Evolutionary conservation across 1,140 invertebrate genomes (phyloP), one percentile per base, ranked within the genome.

Genomic region (Zaprionus taronus): DNA sequence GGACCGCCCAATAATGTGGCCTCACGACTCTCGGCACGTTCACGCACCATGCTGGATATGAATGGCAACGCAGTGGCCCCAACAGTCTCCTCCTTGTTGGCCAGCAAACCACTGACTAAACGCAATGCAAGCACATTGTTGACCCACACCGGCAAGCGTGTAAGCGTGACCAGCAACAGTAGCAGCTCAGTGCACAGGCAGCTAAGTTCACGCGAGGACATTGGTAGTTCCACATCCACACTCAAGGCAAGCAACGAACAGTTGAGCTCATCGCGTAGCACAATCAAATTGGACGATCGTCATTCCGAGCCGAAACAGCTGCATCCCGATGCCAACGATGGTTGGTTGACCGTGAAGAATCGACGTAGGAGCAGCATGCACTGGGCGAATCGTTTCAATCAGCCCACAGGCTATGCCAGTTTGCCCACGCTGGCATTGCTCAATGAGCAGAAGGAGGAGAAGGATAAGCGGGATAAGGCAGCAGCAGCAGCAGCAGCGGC

Each of bases 271-370:
- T 86, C 87, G 5, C 61, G 77, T 9, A 80, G 65, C 62, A 92
- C 78, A 0, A 26, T 66, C 12, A 82, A 70, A 26, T 22, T 56
- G 24, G 83, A 91, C 0, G 85, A 92, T 7, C 64, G 80, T 9
- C 81, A 80, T 63, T 92, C 91, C 49, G 85, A 92, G 61, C 78
- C 92, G 1, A 93, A 92, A 93, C 94, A 86, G 93, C 93, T 91
- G 14, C 86, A 94, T 20, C 11, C 12, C 93, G 93, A 89, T 91
- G 92, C 93, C 63, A 94, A 95, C 63, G 95, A 95, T 81, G 95
- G 95, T 14, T 96, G 95, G 95, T 90, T 95, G 17, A 95, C 95
- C 1, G 95, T 96, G 2, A 95, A 95, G 91, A 95, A 94, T 71
- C 93, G 94, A 51, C 93, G 95, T 22, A 77, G 94, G 36, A 94